Conservation (phyloP, 2,113 vertebrate species). For the Emydura subglobosa region DNA sequence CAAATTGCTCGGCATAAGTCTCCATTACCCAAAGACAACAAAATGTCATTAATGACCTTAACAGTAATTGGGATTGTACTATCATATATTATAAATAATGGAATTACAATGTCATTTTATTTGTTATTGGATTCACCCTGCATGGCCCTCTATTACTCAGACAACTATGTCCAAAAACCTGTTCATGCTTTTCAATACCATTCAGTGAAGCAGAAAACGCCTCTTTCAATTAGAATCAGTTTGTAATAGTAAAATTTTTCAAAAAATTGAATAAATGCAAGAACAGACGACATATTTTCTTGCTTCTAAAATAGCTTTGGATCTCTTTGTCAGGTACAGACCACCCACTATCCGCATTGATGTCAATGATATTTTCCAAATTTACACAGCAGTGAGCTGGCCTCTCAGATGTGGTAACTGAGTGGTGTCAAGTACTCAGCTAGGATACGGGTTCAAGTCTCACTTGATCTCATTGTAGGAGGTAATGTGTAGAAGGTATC, state of each 20-base stretch:
- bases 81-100: neutral
- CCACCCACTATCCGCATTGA: neutral
- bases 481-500: neutral
- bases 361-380: neutral
- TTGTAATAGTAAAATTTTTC: neutral
- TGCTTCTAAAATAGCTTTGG: neutral
- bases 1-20: neutral
- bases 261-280: neutral
- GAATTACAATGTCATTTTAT: neutral
- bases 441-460: neutral
- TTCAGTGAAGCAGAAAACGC: neutral
- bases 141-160: neutral
- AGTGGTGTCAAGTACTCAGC: neutral
- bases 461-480: neutral
- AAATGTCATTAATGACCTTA: neutral
- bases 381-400: too few species aligned
- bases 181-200: neutral
- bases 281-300: accelerated
- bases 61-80: neutral
- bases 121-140: neutral
- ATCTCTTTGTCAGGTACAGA: neutral
- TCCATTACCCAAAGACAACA: neutral
- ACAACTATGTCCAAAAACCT: neutral
- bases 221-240: neutral
- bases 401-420: neutral